Base-by-base conservation (phyloP, 2,888 invertebrate species). In the Itoplectis maculator region DNA sequence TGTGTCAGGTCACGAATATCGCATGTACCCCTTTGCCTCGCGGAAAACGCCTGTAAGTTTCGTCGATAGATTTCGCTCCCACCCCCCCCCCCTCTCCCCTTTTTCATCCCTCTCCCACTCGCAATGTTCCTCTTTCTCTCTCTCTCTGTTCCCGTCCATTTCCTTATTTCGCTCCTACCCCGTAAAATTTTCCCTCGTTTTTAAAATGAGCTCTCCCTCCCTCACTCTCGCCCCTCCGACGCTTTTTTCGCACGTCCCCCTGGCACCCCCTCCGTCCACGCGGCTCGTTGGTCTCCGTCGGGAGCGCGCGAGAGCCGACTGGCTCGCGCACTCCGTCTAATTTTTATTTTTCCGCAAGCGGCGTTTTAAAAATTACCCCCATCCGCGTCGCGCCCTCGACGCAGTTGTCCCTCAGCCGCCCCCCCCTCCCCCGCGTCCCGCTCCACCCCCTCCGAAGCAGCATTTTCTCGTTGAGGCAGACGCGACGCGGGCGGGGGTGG, bases 321-420 rank as follows among this genome's bases (percentile, higher is more conserved):
- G 82, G 61, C 74, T 84, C 85, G 81, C 87, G 85, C 88, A 84
- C 86, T 85, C 81, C 74, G 83, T 84, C 87, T 88, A 89, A 91
- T 90, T 90, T 91, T 91, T 90, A 91, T 91, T 91, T 90, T 90
- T 86, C 89, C 90, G 86, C 90, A 91, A 91, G 89, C 88, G 89
- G 86, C 90, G 88, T 90, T 91, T 91, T 88, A 91, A 91, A 91
- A 91, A 91, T 91, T 91, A 91, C 88, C 89, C 87, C 83, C 86
- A 68, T 84, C 78, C 78, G 49, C 63, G 29, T 47, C n/a, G 20
- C 66, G 54, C 78, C 59, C 68, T n/a, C 79, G 15, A 78, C 74
- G 73, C 56, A 23, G 74, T 42, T 45, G 56, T 73, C 78, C n/a
- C 47, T n/a, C n/a, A n/a, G n/a, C n/a, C n/a, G n/a, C 74, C 11